Evolutionary conservation across 2,113 vertebrate genomes (phyloP), one percentile per base, ranked within the genome.

Genomic region (Aleadryas rufinucha): DNA sequence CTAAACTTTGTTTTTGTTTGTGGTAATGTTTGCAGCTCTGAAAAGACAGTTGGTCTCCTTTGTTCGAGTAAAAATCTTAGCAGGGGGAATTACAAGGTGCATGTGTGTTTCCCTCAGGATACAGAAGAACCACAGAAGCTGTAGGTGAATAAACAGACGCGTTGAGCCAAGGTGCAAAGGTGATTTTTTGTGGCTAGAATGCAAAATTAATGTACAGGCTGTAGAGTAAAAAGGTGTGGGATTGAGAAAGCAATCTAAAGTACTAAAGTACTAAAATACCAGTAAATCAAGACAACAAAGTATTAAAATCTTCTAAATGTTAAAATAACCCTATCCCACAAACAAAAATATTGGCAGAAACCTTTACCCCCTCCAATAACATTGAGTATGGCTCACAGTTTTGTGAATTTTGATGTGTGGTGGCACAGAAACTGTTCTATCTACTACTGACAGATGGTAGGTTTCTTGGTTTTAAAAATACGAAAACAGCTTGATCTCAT

Each of bases 401-500:
- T 60, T 63, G 13, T 88, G 45, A 66, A 80, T 74, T 90, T 83
- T 74, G 56, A 42, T 77, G 27, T 4, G 20, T 70, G 33, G 27
- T 84, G n/a, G 45, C 53, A 77, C 11, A 54, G 72, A 95, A 91
- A 79, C 30, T 54, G 7, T 78, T 91, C 50, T 79, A 39, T 71
- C 66, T 86, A 13, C 64, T 77, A 42, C 33, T 15, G 6, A 39
- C 44, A 86, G 71, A 95, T 87, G 83, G 56, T 77, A 93, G 44
- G 20, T 56, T 93, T 90, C 76, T 96, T 75, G 27, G 22, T 57
- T 84, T 94, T 81, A 81, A 81, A 93, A 90, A 92, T 78, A 78
- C 0, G 0, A 75, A 95, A 80, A 1, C 64, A 84, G 33, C 83
- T 89, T 78, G 47, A 87, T 90, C 93, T 95, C 49, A 68, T 63